Evolutionary conservation across 2,888 invertebrate genomes (phyloP), one percentile per base, ranked within the genome.

Genomic region (Noctua janthe): DNA sequence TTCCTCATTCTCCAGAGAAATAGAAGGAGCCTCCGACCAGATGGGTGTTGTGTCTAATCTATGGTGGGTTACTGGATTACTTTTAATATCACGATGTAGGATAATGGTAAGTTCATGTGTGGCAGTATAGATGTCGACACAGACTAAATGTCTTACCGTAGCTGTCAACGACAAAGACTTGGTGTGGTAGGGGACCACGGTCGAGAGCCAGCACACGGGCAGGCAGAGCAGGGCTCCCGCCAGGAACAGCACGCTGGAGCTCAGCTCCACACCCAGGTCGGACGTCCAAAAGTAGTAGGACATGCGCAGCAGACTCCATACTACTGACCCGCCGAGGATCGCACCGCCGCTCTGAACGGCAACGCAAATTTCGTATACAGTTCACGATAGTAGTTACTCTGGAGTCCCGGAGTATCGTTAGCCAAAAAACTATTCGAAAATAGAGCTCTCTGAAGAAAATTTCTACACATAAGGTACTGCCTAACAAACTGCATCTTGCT

Each of bases 251-350:
- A 95, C 92, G 84, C 93, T 91, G 15, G 94, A 85, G 35, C 94
- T 94, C 73, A 97, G 91, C 89, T 97, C 96, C 76, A 94, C 92
- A 56, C 95, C 95, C 84, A 96, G 91, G 87, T 97, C 96, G 54
- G 96, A 92, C 43, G 95, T 94, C 97, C 97, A 96, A 92, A 97
- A 96, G 90, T 96, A 96, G 88, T 96, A 96, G 4, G 95, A 96
- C 92, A 96, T 94, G 29, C 96, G 95, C 71, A 96, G 88, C 23
- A 97, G 91, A 67, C 91, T 94, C 95, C 96, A 97, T 87, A 94
- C 88, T 29, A 95, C 92, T 3, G 96, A 94, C 0, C 93, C 94
- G 69, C 96, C 95, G 5, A 97, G 93, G 62, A 96, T 94, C 2
- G 94, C 92, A 4, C 96, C 97, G n/a, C 96, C 96, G 71, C 96